Base-by-base conservation (phyloP, 1,140 invertebrate genomes). In the Stegodyphus dumicola region DNA sequence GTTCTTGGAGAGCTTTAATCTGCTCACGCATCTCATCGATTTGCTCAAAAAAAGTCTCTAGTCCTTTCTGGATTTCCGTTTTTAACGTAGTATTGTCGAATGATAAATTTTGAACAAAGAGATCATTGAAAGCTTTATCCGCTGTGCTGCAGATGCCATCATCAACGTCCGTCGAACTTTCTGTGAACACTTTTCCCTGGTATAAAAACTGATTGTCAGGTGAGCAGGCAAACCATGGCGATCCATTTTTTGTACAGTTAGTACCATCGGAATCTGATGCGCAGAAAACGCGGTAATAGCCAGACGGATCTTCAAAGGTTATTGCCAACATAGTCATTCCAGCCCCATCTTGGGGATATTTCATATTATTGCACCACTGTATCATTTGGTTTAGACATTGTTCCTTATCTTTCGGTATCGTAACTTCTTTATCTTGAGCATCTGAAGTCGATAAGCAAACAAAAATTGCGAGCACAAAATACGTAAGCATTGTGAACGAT, bases 121-220 rank as follows among this genome's bases (percentile, higher is more conserved):
- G 48, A 9, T 85, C 74, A 10, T 85, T 85, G 74, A 85, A 85
- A 48, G 81, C 81, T 33, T 49, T 85, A 6, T 85, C 71, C 0
- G 81, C 71, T 4, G 81, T 51, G 13, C 73, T 69, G 73, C 81
- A 85, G 6, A 77, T 85, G 18, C 13, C 64, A 11, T 84, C 65
- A 10, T 84, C 80, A 3, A 73, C 53, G 7, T 17, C 49, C 5
- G 53, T 69, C 4, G 52, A 7, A 13, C 49, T 51, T 18, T 60
- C 74, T 6, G 56, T 18, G 10, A 75, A 2, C 5, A 49, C 10
- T 4, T 73, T 10, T 11, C 74, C 81, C 13, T 85, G 69, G 81
- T 85, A 85, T 9, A n/a, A 15, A 0, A 85, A 33, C 5, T 67
- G n/a, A 18, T 77, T 13, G 7, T 76, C 81, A 9, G 11, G 51